Evolutionary conservation across 2,888 invertebrate species (phyloP), one percentile per base, ranked within the genome.

Genomic region (Drosophila yooni): DNA sequence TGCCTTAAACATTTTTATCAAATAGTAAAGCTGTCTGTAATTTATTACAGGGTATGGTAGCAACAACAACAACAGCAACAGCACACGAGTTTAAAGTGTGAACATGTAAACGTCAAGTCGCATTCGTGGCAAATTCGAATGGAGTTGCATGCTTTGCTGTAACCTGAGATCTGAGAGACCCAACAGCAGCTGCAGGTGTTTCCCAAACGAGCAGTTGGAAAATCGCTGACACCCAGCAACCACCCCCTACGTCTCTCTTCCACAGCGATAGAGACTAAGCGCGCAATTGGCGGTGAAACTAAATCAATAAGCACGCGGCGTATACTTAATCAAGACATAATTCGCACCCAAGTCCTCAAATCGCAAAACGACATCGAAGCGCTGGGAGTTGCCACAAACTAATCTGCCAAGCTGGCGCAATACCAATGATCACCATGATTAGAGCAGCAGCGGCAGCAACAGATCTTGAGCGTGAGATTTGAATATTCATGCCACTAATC

Each of bases 301-400:
- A 83, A 83, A 83, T 75, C 88, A 85, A 85, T 82, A 79, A 83
- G 73, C 80, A 80, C 76, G 63, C 74, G 78, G 78, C 80, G 82
- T 83, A 83, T 82, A 83, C 85, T 85, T 87, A 83, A 86, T 87
- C 79, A 82, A 86, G 88, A 81, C 86, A 85, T 86, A 86, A 80
- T 56, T 38, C 67, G 29, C 72, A 43, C 67, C 58, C 52, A 66
- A 70, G 71, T 70, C 67, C 40, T 50, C 58, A 57, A 60, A 56
- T 63, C 67, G 50, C 3, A 38, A 34, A 50, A 40, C 68, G 46
- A 70, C 70, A 64, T 31, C 54, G 15, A 53, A 50, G 36, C 31
- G 34, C 51, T 71, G 54, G 50, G 56, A 59, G 54, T 76, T 33
- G 31, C 70, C 72, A 46, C 25, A 68, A 70, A 27, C 73, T 70